Conservation (phyloP, 2,888 invertebrate genomes). For the Agrochola circellaris region DNA sequence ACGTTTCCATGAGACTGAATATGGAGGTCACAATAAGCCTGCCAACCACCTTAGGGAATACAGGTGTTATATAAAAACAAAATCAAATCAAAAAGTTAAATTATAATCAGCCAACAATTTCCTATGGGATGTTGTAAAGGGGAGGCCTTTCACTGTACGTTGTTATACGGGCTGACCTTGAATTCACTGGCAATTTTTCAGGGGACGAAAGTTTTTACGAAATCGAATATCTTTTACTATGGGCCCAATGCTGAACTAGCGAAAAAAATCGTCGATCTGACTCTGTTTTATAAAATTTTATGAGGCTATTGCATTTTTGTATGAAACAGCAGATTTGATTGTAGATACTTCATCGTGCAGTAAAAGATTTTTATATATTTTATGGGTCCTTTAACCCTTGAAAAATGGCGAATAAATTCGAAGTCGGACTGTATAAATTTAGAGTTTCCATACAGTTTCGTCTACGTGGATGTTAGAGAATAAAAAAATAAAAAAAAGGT, state of each 20-base stretch:
- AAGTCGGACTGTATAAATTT: not conserved
- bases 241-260: not conserved
- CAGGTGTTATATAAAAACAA: slow-evolving; percentile 14
- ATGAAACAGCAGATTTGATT: slow-evolving; percentile 18
- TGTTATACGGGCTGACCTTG: not conserved
- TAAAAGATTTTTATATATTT: slow-evolving; percentile 10
- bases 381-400: slow-evolving; percentile 17
- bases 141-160: not conserved
- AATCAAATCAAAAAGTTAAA: slow-evolving; percentile 38
- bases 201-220: not conserved
- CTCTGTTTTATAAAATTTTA: slow-evolving; percentile 14
- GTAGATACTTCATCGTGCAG: not conserved
- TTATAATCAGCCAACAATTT: slow-evolving; percentile 28
- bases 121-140: slow-evolving; percentile 13
- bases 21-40: not conserved
- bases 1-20: not conserved
- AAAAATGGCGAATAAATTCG: not conserved
- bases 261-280: not conserved
- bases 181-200: not conserved
- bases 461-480: not conserved
- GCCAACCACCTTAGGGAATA: not conserved
- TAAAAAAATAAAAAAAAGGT: not conserved
- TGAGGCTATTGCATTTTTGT: slow-evolving; percentile 12
- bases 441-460: not conserved
- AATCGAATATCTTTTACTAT: not conserved